Evolutionary conservation across 2,113 vertebrate genomes (phyloP).

Genomic region (Silurus glanis): DNA sequence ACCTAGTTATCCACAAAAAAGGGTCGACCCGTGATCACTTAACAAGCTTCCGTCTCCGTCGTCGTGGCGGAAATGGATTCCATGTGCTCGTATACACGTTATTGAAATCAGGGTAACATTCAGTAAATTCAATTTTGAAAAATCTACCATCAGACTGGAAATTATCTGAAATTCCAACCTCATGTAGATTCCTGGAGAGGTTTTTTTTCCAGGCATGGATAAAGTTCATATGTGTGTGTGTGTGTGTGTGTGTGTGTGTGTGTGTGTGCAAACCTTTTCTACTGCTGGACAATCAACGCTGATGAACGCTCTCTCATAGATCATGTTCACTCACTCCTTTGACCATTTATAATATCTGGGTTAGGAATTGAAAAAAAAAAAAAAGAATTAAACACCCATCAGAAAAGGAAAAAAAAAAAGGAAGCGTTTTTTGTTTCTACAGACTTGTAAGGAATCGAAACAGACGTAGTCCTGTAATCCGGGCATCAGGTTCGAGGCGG

Average conservation of each 20-base stretch:
- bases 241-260: conserved; percentile 9
- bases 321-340: not conserved
- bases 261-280: conserved; percentile 11
- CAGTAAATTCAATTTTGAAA: not conserved
- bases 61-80: conserved; percentile 18
- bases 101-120: conserved; percentile 49
- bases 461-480: not conserved
- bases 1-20: conserved; percentile 59
- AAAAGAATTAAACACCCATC: not conserved
- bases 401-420: not conserved
- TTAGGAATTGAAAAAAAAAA: not conserved
- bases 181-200: not conserved
- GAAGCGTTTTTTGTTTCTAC: not conserved
- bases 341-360: not conserved
- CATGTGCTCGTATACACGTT: not conserved
- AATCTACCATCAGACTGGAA: conserved; percentile 2
- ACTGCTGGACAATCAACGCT: conserved; percentile 38
- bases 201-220: conserved; percentile 9
- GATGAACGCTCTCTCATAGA: conserved; percentile 6
- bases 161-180: not conserved
- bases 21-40: conserved; percentile 59
- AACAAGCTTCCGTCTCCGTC: conserved; percentile 46
- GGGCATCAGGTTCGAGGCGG: conserved; percentile 67
- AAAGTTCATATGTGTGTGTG: conserved; percentile 19
- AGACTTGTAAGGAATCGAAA: not conserved